Percentiles rank a stretch among this genome's conserved stretches.
Conservation (phyloP, 2,888 invertebrate genomes). For the Chrysodeixis includens region DNA sequence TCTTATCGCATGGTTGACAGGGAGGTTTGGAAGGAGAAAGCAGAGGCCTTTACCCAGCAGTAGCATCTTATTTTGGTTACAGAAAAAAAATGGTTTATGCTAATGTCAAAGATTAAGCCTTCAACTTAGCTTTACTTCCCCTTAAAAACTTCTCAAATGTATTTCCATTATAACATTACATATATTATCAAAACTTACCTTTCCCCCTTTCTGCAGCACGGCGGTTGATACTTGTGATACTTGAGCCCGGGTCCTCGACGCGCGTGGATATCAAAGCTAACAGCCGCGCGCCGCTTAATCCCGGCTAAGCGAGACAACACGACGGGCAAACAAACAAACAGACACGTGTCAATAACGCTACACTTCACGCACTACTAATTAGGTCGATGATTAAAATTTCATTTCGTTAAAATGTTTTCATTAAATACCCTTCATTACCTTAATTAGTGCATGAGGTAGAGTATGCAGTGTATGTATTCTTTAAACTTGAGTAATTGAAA, state of each 20-base stretch:
- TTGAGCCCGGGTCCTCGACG: constrained; percentile 29
- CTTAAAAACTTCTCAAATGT: too few relatives aligned
- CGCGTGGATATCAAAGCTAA: constrained; percentile 60
- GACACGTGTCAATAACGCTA: constrained; percentile 44
- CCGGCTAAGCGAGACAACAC: constrained; percentile 61
- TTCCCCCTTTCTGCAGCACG: constrained; percentile 3
- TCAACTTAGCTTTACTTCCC: too few relatives aligned
- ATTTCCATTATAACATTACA: too few relatives aligned
- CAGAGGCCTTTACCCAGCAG: too few relatives aligned
- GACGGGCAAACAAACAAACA: constrained; percentile 53
- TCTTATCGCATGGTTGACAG: too few relatives aligned
- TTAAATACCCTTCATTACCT: background rate
- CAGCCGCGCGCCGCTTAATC: constrained; percentile 59
- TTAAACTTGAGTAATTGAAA: too few relatives aligned
- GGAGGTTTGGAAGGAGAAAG: too few relatives aligned
- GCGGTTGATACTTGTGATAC: constrained; percentile 11
- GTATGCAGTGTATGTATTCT: too few relatives aligned
- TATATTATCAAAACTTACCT: background rate
- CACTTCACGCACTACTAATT: constrained; percentile 30
- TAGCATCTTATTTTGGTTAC: too few relatives aligned
- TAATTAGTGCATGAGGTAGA: too few relatives aligned
- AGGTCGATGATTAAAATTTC: constrained; percentile 11
- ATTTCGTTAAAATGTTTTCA: background rate
- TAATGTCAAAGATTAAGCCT: too few relatives aligned
- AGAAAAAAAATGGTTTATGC: too few relatives aligned